phyloP scores from a whole-genome alignment of 2,113 vertebrate species.

The Tetraodon nigroviridis region DNA sequence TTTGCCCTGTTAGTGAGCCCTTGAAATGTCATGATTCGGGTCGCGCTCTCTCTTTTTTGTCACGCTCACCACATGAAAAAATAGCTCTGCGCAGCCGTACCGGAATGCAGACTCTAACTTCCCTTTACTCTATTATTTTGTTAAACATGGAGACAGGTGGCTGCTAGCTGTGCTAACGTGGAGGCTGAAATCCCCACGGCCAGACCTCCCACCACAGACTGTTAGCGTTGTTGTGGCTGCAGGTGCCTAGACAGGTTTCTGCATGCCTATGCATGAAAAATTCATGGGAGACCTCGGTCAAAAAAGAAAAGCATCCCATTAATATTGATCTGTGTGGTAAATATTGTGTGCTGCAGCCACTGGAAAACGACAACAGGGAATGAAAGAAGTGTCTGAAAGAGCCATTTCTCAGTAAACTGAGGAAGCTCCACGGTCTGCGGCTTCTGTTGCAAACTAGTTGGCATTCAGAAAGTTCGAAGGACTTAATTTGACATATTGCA shows the following conservation, averaged over 20 bases:
- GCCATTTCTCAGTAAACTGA: slow-evolving; percentile 10
- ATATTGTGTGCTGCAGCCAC: slow-evolving; percentile 41
- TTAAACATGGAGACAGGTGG: no score
- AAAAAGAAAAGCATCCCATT: slow-evolving; percentile 45
- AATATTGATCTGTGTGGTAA: slow-evolving; percentile 65
- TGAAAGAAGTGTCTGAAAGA: slow-evolving; percentile 32
- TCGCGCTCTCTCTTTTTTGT: not conserved
- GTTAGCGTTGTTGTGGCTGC: slow-evolving; percentile 14
- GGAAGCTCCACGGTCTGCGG: no score
- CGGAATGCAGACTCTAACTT: no score
- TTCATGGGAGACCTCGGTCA: slow-evolving; percentile 44
- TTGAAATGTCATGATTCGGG: not conserved
- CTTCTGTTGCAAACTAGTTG: no score
- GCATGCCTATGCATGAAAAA: slow-evolving; percentile 48
- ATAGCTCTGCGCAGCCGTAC: no score
- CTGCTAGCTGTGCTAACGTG: no score
- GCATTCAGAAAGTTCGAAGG: no score
- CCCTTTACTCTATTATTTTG: no score
- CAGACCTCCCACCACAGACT: not conserved
- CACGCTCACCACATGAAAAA: no score
- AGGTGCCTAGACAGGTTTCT: slow-evolving; percentile 38
- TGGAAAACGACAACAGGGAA: slow-evolving; percentile 3
- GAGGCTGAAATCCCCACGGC: no score
- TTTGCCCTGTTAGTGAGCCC: not conserved
- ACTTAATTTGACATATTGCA: no score